Percentiles rank a stretch among this genome's conserved stretches.
Conservation (phyloP, 2,113 vertebrate genomes). For the Hemicordylus capensis region DNA sequence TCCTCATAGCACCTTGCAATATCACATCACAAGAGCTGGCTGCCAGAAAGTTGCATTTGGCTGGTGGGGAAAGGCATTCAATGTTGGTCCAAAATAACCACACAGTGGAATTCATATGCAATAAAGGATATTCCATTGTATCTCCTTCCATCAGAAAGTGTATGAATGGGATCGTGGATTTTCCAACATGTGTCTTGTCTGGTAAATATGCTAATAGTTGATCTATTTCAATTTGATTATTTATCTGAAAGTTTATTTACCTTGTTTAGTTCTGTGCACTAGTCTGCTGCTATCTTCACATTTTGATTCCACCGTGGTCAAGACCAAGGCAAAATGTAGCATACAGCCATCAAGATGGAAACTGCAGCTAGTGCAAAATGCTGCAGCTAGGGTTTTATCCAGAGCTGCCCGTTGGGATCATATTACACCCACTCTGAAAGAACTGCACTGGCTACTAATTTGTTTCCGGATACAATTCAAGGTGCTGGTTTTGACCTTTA, state of each 20-base stretch:
- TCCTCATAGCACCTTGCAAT: slow-evolving; percentile 29
- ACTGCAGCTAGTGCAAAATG: too few species aligned
- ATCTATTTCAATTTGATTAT: background rate
- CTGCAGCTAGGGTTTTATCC: too few species aligned
- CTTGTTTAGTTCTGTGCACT: background rate
- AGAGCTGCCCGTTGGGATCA: too few species aligned
- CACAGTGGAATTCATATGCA: slow-evolving; percentile 13
- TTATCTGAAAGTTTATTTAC: background rate
- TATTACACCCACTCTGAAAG: too few species aligned
- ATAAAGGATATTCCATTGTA: slow-evolving; percentile 4
- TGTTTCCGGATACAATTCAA: too few species aligned
- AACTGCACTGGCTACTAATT: too few species aligned
- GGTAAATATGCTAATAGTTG: slow-evolving; percentile 14
- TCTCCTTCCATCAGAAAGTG: background rate
- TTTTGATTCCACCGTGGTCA: background rate
- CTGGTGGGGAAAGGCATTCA: background rate
- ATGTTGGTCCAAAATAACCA: slow-evolving; percentile 11
- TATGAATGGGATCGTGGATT: slow-evolving; percentile 14
- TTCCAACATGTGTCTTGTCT: slow-evolving; percentile 12
- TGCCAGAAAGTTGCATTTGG: slow-evolving; percentile 17
- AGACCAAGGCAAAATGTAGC: background rate
- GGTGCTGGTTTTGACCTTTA: too few species aligned
- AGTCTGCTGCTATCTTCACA: background rate
- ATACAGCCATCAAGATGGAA: too few species aligned
- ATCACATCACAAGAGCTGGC: slow-evolving; percentile 27